Conservation (phyloP, 1,140 invertebrate species). For the Drosophila tropicalis region DNA sequence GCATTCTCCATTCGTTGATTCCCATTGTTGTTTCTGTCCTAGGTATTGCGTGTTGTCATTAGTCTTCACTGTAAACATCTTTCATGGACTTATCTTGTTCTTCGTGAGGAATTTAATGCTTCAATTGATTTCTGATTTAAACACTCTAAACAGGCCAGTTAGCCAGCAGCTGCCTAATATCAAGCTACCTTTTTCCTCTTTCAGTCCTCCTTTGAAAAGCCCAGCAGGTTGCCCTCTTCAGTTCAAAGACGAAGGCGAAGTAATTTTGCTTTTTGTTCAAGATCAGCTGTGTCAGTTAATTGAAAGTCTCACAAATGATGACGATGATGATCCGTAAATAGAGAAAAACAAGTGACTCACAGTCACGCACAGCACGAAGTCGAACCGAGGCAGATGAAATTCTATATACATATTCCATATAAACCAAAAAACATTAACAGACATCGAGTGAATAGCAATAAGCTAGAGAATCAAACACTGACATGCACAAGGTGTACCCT, state of each 20-base stretch:
- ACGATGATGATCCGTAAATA: constrained; percentile 30
- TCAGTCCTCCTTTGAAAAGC: constrained; percentile 33
- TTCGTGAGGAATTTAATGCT: constrained; percentile 72
- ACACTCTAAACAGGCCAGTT: constrained; percentile 31
- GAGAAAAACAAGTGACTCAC: constrained; percentile 24
- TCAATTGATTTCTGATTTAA: constrained; percentile 77
- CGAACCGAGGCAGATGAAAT: not conserved
- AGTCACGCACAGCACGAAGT: constrained; percentile 5
- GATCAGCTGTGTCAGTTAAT: constrained; percentile 40
- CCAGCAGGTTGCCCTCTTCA: constrained; percentile 61
- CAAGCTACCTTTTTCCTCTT: constrained; percentile 8
- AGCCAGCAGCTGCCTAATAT: constrained; percentile 44
- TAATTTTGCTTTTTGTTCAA: constrained; percentile 23
- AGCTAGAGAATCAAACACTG: not conserved
- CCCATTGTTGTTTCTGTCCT: constrained; percentile 30
- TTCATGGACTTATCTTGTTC: constrained; percentile 51
- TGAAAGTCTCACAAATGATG: constrained; percentile 44
- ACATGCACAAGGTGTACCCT: too few relatives aligned
- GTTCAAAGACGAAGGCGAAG: constrained; percentile 8
- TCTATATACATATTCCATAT: not conserved
- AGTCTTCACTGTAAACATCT: constrained; percentile 45
- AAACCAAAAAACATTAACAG: not conserved
- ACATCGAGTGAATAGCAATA: not conserved
- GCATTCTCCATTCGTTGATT: constrained; percentile 23
- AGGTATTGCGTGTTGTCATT: constrained; percentile 57